phyloP scores from a whole-genome alignment of 2,888 invertebrate genomes.

The Amaurobius ferox region DNA sequence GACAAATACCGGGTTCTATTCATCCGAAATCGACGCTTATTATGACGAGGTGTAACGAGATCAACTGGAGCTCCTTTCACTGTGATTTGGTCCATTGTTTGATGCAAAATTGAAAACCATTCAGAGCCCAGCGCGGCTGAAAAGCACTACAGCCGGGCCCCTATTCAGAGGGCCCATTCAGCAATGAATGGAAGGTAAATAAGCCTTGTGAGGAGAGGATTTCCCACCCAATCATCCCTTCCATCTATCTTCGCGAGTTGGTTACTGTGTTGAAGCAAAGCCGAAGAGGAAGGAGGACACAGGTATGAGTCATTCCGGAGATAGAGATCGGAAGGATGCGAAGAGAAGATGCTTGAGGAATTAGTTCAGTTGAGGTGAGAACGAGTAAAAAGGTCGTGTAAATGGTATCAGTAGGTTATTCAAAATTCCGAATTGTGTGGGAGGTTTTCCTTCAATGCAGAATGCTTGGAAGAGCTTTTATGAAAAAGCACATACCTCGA shows the following conservation, averaged over 20 bases:
- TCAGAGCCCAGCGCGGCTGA: constrained; percentile 37
- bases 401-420: no score
- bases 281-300: background rate
- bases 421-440: no score
- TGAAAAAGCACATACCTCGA: no score
- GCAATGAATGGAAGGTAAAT: constrained; percentile 67
- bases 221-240: constrained; percentile 10
- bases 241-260: constrained; percentile 2
- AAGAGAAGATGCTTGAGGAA: no score
- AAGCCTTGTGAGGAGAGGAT: constrained; percentile 31
- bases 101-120: constrained; percentile 73
- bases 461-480: no score
- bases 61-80: constrained; percentile 66
- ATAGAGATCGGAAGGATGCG: background rate
- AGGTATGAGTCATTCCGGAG: background rate
- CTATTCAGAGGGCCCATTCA: constrained; percentile 55
- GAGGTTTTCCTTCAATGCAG: no score
- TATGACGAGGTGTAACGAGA: constrained; percentile 71
- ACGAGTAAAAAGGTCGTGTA: no score
- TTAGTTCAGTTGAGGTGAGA: no score
- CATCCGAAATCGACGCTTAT: constrained; percentile 71
- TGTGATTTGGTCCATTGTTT: constrained; percentile 72
- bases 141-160: constrained; percentile 45
- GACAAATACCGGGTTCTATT: constrained; percentile 71
- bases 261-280: background rate